These are phyloP conservation scores for Morone chrysops DNA, from an alignment of 2,113 vertebrate species.

Conservation along the genomic window DNA sequence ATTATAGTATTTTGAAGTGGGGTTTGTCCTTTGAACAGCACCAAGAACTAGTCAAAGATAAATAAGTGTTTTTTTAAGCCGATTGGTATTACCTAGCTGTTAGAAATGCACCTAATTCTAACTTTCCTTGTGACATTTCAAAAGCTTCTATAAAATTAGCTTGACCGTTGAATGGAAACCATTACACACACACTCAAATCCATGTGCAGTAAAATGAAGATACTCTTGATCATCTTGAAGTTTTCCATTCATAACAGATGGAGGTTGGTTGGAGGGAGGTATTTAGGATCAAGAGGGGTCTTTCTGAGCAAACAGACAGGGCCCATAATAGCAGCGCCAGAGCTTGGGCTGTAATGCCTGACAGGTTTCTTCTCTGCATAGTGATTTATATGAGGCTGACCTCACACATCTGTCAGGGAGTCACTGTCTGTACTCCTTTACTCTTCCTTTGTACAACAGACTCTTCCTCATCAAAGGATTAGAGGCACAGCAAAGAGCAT, in stretches of 20 bases:
- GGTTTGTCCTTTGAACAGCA: neutral
- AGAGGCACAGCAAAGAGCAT: neutral
- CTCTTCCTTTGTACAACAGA: slow-evolving; percentile 12
- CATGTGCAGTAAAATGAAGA: slow-evolving; percentile 32
- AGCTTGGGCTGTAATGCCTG: slow-evolving; percentile 15
- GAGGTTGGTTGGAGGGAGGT: slow-evolving; percentile 11
- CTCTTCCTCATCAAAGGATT: slow-evolving; percentile 51
- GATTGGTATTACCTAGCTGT: neutral
- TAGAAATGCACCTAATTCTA: neutral
- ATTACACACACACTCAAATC: slow-evolving; percentile 1
- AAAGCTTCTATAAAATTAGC: slow-evolving; percentile 4
- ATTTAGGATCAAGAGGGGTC: slow-evolving; percentile 47
- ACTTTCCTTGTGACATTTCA: slow-evolving; percentile 18
- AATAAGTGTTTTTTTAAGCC: neutral
- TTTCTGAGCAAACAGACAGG: slow-evolving; percentile 47
- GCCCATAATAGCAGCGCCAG: slow-evolving; percentile 47
- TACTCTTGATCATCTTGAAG: slow-evolving; percentile 40
- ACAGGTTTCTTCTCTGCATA: slow-evolving; percentile 28
- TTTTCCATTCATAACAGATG: slow-evolving; percentile 60
- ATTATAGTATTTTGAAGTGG: neutral
- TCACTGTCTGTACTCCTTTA: slow-evolving; percentile 25
- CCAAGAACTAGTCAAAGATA: neutral
- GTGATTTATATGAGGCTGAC: slow-evolving; percentile 66
- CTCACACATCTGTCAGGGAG: slow-evolving; percentile 64
- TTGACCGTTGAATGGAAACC: slow-evolving; percentile 19